Percentiles rank a stretch among this genome's conserved stretches.
phyloP scores from a whole-genome alignment of 2,113 vertebrate species.

The Empidonax alnorum region DNA sequence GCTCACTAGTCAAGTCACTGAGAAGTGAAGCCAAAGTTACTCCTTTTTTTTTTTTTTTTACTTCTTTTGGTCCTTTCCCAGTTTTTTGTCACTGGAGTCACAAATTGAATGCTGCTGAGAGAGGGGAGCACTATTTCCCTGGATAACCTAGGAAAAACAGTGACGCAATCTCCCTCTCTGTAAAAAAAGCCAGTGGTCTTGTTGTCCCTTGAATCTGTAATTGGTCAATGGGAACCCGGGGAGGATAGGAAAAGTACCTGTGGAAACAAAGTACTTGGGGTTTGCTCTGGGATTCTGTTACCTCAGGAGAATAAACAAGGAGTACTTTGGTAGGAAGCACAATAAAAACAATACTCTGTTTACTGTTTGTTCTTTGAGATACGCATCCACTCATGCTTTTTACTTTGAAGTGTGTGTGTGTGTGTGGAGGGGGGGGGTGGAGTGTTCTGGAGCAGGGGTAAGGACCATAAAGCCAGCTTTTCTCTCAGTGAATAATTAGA shows the following conservation, averaged over 20 bases:
- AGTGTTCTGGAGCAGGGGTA: not conserved
- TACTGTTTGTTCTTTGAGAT: not conserved
- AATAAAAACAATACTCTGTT: not conserved
- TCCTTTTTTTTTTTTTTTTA: not conserved
- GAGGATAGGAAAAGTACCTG: not conserved
- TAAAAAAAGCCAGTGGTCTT: not conserved
- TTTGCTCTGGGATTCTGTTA: not conserved
- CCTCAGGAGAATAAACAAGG: not conserved
- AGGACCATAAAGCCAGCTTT: not conserved
- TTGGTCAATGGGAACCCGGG: not conserved
- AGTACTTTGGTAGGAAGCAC: not conserved
- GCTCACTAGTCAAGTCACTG: not conserved
- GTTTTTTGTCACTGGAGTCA: not conserved
- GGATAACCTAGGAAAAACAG: not conserved
- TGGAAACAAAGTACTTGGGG: not conserved
- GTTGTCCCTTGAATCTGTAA: not conserved
- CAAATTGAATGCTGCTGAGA: not conserved
- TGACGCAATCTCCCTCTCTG: not conserved
- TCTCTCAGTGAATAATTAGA: not conserved
- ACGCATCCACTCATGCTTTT: not conserved
- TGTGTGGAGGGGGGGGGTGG: accelerated
- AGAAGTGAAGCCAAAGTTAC: not conserved
- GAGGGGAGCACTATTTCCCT: not conserved
- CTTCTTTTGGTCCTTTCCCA: not conserved
- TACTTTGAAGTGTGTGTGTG: not conserved